Conservation (phyloP, 1,140 invertebrate genomes). For the Cyclargus thomasi region DNA sequence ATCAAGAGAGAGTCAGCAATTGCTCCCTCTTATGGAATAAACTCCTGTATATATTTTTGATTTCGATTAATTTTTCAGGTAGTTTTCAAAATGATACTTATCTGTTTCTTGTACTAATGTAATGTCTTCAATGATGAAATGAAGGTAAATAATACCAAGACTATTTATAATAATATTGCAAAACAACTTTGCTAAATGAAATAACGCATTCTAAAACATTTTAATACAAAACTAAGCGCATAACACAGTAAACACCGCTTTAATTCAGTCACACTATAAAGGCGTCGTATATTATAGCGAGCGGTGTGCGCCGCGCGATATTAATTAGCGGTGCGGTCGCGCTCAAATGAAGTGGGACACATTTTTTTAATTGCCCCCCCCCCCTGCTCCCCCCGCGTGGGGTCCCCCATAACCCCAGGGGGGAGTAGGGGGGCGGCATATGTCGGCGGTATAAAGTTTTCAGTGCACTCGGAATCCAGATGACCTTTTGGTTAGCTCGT, state of each 20-base stretch:
- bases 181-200: neutral
- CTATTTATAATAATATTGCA: too few relatives aligned
- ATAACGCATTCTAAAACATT: too few relatives aligned
- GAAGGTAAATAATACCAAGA: too few relatives aligned
- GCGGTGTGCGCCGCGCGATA: conserved; percentile 28
- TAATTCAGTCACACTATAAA: neutral
- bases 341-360: conserved; percentile 63
- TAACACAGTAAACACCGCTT: neutral
- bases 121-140: too few relatives aligned
- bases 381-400: conserved; percentile 30
- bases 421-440: conserved; percentile 38
- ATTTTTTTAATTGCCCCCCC: conserved; percentile 68
- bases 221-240: neutral
- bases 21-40: too few relatives aligned
- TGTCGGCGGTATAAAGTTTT: conserved; percentile 52
- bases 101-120: too few relatives aligned
- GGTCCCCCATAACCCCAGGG: conserved; percentile 23
- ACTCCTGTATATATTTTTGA: too few relatives aligned
- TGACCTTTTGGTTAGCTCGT: conserved; percentile 23
- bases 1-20: too few relatives aligned
- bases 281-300: neutral
- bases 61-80: too few relatives aligned
- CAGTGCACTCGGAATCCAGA: conserved; percentile 40
- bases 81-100: too few relatives aligned
- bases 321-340: conserved; percentile 55